These are phyloP conservation scores for Zaprionus ghesquierei DNA, from an alignment of 1,140 invertebrate species.

Conservation along the genomic window DNA sequence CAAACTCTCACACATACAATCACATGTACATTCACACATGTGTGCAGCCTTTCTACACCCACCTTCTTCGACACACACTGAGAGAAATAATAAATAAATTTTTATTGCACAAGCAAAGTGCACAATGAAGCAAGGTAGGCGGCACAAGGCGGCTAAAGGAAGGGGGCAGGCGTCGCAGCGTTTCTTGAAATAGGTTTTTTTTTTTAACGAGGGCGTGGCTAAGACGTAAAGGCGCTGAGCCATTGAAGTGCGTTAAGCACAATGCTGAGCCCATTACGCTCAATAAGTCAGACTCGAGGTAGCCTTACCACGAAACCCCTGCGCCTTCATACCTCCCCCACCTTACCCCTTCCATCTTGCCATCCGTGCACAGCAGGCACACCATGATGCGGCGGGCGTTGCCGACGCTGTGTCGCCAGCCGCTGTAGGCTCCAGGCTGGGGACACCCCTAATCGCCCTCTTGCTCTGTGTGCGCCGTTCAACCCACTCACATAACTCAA, in stretches of 20 bases:
- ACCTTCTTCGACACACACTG: neutral
- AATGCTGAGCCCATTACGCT: slow-evolving; percentile 32
- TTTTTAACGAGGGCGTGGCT: slow-evolving; percentile 29
- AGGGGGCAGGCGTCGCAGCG: no score
- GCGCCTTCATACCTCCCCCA: slow-evolving; percentile 9
- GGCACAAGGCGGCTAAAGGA: neutral
- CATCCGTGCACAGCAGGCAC: slow-evolving; percentile 8
- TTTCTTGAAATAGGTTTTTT: slow-evolving; percentile 27
- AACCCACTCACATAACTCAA: slow-evolving; percentile 70
- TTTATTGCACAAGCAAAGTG: slow-evolving; percentile 4
- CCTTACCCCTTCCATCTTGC: neutral
- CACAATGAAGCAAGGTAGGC: neutral
- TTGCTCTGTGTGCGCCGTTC: neutral
- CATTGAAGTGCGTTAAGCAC: slow-evolving; percentile 45
- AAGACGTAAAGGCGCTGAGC: neutral
- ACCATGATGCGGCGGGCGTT: neutral
- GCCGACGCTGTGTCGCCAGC: neutral
- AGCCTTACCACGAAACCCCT: slow-evolving; percentile 7
- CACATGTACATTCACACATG: slow-evolving; percentile 6
- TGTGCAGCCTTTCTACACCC: neutral
- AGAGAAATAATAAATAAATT: slow-evolving; percentile 42
- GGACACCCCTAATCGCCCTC: neutral
- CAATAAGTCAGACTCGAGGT: slow-evolving; percentile 39
- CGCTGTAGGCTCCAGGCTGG: neutral
- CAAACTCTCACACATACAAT: slow-evolving; percentile 22